Conservation (phyloP, 1,140 invertebrate species). For the Camponotus pennsylvanicus region DNA sequence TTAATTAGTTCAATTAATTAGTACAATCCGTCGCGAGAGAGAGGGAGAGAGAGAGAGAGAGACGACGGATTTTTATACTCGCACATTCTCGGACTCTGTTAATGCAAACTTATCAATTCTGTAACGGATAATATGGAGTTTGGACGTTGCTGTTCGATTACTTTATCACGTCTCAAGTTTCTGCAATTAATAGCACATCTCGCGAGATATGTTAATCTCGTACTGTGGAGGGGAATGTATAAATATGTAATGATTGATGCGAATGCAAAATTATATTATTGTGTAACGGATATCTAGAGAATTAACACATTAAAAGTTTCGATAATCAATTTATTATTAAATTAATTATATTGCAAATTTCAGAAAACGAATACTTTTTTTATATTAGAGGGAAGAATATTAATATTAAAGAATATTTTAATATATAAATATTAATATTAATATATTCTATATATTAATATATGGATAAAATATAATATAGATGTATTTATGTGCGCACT, state of each 20-base stretch:
- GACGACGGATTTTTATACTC: neutral
- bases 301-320: neutral
- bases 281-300: neutral
- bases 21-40: no score
- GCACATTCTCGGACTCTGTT: neutral
- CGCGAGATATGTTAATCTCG: neutral
- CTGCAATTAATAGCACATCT: neutral
- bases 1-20: conserved; percentile 40
- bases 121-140: neutral
- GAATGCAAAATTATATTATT: neutral
- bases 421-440: no score
- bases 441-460: no score
- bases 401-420: no score
- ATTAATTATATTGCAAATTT: neutral
- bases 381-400: neutral
- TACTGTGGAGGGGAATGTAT: neutral
- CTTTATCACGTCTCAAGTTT: neutral
- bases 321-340: neutral
- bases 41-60: no score
- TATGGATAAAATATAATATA: no score
- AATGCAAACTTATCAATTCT: conserved; percentile 31
- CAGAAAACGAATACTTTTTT: neutral
- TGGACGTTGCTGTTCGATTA: neutral
- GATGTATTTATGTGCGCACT: no score
- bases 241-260: neutral